A percentile compares a stretch with the other conserved stretches of the same genome.
Conservation (phyloP, 2,888 invertebrate species). For the Barypeithes pellucidus region DNA sequence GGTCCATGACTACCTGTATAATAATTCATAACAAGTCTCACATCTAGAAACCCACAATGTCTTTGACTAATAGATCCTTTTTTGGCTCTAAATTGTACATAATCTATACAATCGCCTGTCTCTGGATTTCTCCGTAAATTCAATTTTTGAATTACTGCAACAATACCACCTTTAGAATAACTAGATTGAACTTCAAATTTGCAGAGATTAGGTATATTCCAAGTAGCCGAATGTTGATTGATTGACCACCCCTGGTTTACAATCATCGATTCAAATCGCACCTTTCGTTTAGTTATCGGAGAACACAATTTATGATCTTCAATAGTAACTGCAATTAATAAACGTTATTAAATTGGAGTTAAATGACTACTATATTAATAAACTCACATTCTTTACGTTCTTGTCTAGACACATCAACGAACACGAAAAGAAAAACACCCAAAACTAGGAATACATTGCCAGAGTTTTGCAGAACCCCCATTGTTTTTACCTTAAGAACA, state of each 20-base stretch:
- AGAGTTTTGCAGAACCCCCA: background rate
- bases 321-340: constrained; percentile 39
- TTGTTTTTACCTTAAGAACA: constrained; percentile 22
- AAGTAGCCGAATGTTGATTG: constrained; percentile 60
- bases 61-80: constrained; percentile 61
- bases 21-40: constrained; percentile 46
- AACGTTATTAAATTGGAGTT: background rate
- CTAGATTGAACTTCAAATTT: constrained; percentile 64
- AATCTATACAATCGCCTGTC: constrained; percentile 71
- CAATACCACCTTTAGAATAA: constrained; percentile 65
- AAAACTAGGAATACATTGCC: background rate
- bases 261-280: constrained; percentile 62
- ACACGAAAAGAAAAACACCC: constrained; percentile 23
- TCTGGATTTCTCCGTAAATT: constrained; percentile 67
- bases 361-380: background rate
- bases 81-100: constrained; percentile 67
- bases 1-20: background rate
- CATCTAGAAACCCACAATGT: constrained; percentile 68
- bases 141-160: constrained; percentile 73
- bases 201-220: constrained; percentile 63
- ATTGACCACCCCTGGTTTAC: constrained; percentile 60
- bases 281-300: constrained; percentile 56
- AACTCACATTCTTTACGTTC: constrained; percentile 33
- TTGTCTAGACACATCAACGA: constrained; percentile 23
- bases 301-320: constrained; percentile 54